phyloP scores from a whole-genome alignment of 2,113 vertebrate genomes.

The Parus major region DNA sequence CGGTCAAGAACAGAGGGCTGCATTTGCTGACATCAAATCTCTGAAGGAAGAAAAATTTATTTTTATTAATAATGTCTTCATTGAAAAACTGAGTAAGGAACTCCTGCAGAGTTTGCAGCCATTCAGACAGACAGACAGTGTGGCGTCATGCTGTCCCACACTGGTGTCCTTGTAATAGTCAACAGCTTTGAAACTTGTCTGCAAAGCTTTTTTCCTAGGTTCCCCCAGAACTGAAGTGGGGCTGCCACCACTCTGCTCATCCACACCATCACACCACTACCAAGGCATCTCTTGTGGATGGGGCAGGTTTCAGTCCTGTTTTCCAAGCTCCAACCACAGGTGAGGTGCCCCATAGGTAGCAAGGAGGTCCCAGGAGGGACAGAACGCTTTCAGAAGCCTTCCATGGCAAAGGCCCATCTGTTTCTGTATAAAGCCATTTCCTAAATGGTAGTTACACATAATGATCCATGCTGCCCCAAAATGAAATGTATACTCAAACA shows the following conservation, averaged over 20 bases:
- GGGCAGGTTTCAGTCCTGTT: not conserved
- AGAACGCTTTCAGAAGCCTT: not conserved
- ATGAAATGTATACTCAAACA: not conserved
- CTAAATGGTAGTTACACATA: not conserved
- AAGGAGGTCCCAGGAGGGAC: rapidly evolving
- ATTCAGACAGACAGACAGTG: not conserved
- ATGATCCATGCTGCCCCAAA: not conserved
- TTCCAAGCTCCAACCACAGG: not conserved
- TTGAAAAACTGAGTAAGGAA: not conserved
- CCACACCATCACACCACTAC: no score
- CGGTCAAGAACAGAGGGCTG: not conserved
- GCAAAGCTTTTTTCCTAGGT: not conserved
- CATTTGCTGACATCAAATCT: not conserved
- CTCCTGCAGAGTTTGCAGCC: not conserved
- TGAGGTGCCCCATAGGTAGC: not conserved
- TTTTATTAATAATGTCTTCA: not conserved
- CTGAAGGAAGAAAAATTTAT: not conserved
- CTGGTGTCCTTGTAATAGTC: not conserved
- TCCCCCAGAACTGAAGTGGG: not conserved
- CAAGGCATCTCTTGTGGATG: not conserved
- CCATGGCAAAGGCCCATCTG: not conserved
- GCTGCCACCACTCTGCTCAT: not conserved
- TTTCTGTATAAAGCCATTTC: not conserved
- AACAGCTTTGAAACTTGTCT: not conserved
- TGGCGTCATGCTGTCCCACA: not conserved